Evolutionary conservation across 2,113 vertebrate genomes (phyloP).

Genomic region (Pseudorectes ferrugineus): DNA sequence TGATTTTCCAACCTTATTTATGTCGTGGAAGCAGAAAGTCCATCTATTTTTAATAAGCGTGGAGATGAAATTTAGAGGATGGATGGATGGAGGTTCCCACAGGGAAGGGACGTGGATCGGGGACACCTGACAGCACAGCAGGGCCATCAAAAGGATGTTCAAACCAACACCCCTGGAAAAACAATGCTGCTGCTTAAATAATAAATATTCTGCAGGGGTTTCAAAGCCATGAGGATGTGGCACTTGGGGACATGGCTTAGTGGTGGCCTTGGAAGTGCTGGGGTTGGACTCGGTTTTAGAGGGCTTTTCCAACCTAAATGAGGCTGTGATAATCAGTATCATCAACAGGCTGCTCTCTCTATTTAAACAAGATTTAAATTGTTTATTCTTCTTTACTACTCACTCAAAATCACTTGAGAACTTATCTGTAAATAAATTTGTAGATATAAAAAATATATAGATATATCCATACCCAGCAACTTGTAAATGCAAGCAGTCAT

Average conservation of each 20-base stretch:
- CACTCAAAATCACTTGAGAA: not conserved
- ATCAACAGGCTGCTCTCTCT: not conserved
- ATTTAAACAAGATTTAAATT: not conserved
- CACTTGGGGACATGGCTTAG: not conserved
- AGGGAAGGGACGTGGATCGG: not conserved
- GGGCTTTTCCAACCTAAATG: not conserved
- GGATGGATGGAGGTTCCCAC: accelerated
- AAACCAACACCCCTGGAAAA: not conserved
- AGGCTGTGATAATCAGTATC: not conserved
- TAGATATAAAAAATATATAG: not conserved
- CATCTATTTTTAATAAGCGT: not conserved
- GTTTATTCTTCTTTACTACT: not conserved
- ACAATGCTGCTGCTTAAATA: not conserved
- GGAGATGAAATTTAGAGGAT: not conserved
- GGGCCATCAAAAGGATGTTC: not conserved
- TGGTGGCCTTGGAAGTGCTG: not conserved
- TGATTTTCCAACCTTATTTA: not conserved
- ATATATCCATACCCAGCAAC: not conserved
- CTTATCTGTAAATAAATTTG: not conserved
- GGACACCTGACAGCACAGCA: not conserved
- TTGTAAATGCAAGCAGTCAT: not conserved
- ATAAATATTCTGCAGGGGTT: not conserved
- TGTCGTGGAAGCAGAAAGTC: not conserved
- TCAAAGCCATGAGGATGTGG: not conserved
- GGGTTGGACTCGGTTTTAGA: not conserved